Evolutionary conservation across 2,888 invertebrate species (phyloP).

Genomic region (Netelia virgata): DNA sequence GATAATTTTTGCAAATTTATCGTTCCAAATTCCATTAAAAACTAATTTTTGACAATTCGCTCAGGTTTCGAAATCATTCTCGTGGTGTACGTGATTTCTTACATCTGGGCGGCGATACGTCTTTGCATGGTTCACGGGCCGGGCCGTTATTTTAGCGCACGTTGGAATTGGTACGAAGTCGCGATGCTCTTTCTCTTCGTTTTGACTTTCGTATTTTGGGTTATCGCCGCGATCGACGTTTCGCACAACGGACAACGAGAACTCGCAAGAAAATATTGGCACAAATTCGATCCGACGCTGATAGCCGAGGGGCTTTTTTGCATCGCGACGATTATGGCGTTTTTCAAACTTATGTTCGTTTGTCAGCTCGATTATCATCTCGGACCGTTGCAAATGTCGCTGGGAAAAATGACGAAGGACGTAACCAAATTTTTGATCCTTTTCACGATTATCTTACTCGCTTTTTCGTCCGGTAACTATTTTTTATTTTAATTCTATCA

Average conservation of each 20-base stretch:
- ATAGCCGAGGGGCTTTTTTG: constrained; percentile 89
- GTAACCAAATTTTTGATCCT: constrained; percentile 88
- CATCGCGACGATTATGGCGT: constrained; percentile 89
- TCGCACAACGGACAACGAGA: constrained; percentile 84
- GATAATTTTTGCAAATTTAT: no score
- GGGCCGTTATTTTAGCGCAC: constrained; percentile 86
- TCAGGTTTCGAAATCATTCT: constrained; percentile 81
- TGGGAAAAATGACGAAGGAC: constrained; percentile 90
- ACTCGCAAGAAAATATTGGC: constrained; percentile 89
- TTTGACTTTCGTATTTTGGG: constrained; percentile 88
- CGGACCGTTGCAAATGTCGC: constrained; percentile 89
- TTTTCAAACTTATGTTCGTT: constrained; percentile 88
- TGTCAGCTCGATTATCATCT: constrained; percentile 88
- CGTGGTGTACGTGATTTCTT: constrained; percentile 86
- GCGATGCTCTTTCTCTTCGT: constrained; percentile 87
- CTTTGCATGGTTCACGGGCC: constrained; percentile 87
- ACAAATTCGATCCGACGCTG: constrained; percentile 88
- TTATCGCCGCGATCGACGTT: constrained; percentile 86
- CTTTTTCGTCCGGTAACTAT: constrained; percentile 86
- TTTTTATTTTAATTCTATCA: background rate
- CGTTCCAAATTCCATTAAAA: background rate
- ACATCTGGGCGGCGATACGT: constrained; percentile 86
- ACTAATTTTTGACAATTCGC: background rate
- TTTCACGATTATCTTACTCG: constrained; percentile 85
- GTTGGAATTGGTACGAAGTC: constrained; percentile 89